Evolutionary conservation across 1,140 invertebrate species (phyloP).

Genomic region (Eurosta solidaginis): DNA sequence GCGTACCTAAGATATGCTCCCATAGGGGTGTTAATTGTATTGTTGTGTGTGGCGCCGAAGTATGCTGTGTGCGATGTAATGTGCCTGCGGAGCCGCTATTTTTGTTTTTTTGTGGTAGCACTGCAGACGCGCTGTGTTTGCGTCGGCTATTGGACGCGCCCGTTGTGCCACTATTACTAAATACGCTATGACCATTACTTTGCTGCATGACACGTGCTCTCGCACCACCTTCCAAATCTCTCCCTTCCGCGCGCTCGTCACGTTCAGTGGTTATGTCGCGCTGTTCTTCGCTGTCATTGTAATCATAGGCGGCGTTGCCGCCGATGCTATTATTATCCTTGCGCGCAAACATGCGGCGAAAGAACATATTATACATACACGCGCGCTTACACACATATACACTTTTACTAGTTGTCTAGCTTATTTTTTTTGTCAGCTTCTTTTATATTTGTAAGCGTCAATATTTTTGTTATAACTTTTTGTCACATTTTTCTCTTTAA

Average conservation of each 20-base stretch:
- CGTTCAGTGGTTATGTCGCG: not conserved
- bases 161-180: not conserved
- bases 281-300: not conserved
- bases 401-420: not conserved
- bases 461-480: no score
- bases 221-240: not conserved
- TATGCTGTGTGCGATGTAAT: not conserved
- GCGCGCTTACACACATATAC: not conserved
- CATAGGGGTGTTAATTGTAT: conserved; percentile 74
- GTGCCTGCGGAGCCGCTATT: not conserved
- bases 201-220: not conserved
- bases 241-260: not conserved
- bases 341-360: conserved; percentile 50
- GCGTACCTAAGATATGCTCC: conserved; percentile 72
- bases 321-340: conserved; percentile 37
- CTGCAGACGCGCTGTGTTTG: not conserved
- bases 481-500: not conserved
- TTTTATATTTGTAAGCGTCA: no score
- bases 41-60: conserved; percentile 28
- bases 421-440: not conserved
- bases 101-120: not conserved
- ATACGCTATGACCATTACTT: not conserved
- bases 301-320: not conserved
- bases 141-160: not conserved
- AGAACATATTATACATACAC: conserved; percentile 42